These are phyloP conservation scores for Lepilemur ruficaudatus DNA, from an alignment of 2,797 vertebrate genomes.

Conservation along the genomic window DNA sequence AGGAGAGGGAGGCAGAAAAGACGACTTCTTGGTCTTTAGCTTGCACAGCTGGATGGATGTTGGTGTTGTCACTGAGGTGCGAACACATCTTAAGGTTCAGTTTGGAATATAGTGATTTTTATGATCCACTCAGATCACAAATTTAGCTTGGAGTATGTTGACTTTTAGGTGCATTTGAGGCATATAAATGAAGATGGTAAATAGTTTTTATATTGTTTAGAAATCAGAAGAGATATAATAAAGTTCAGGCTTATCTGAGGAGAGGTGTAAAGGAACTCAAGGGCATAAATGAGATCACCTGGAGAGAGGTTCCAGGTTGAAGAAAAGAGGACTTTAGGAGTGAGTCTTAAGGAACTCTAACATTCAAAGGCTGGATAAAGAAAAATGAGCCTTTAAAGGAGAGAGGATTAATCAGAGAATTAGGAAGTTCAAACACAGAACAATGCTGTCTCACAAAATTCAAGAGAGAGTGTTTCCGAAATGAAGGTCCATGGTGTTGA, in stretches of 20 bases:
- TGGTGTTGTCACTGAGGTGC: neutral
- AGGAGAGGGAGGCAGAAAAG: neutral
- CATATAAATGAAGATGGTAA: neutral
- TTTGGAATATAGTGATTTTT: neutral
- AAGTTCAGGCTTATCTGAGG: neutral
- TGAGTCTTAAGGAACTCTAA: neutral
- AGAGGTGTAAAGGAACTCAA: neutral
- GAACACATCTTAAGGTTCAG: neutral
- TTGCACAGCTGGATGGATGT: neutral
- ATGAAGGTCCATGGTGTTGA: neutral
- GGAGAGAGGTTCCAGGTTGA: neutral
- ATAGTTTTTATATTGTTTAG: neutral
- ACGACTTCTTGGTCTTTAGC: neutral
- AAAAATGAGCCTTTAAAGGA: neutral
- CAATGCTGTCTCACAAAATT: neutral
- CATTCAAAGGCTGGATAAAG: neutral
- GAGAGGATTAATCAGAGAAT: neutral
- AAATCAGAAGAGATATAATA: neutral
- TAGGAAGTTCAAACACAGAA: neutral
- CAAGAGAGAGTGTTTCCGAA: neutral
- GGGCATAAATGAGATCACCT: neutral
- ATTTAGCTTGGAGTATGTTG: neutral
- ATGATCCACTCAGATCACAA: neutral
- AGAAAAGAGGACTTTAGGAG: neutral
- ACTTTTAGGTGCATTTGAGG: neutral